Evolutionary conservation across 2,113 vertebrate genomes (phyloP), one percentile per base, ranked within the genome.

Genomic region (Peromyscus californicus): DNA sequence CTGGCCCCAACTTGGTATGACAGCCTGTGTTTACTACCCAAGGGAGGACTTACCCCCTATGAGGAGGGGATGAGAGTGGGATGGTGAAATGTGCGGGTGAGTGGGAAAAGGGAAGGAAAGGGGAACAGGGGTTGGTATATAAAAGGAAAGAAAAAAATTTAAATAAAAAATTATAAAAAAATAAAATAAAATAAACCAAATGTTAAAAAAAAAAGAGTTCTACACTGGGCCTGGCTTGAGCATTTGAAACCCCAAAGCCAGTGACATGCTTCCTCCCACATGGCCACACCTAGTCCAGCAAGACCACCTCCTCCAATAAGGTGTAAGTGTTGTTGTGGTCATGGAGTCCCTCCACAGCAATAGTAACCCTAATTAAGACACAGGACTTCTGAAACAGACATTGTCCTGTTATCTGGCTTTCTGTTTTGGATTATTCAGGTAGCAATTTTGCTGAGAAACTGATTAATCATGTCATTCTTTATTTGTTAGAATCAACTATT

Each of bases 401-500:
- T 78, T 26, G 16, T 79, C 19, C 8, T 75, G 9, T 83, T n/a
- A 22, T 51, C 11, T 76, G 16, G 5, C 45, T 93, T 93, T 78
- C 31, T 79, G 26, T 54, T 85, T 61, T 63, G 39, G 5, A 59
- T 36, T 69, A 29, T 45, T 67, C 45, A 63, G 33, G 9, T 13
- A 36, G 39, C 65, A 31, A 48, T 93, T 79, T 94, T 85, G 51
- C 19, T 59, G 29, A 91, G 75, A 65, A 74, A 24, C 15, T 89
- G 9, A 26, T 94, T 89, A 85, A 70, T 80, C 33, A 80, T n/a
- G 12, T 26, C n/a, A 45, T 29, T 4, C 39, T 79, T 83, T 36
- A 42, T 31, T 91, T 95, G 75, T 91, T 70, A 87, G 42, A 91
- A 15, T 92, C 54, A 84, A 65, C 61, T 79, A 31, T 92, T 94